Conservation (phyloP, 2,888 invertebrate genomes). For the Meghimatium bilineatum region DNA sequence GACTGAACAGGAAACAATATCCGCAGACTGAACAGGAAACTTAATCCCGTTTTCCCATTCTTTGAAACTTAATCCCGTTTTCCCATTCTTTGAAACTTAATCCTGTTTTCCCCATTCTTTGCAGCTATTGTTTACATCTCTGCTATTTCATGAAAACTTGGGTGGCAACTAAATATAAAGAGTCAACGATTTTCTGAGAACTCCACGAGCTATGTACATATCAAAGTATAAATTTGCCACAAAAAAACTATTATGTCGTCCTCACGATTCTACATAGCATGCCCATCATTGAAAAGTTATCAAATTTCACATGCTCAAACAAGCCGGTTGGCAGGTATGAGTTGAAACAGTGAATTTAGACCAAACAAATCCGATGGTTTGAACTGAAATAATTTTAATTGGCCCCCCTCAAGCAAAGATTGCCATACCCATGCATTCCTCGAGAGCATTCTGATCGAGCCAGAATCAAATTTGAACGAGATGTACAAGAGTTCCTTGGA, state of each 20-base stretch:
- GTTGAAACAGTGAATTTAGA: constrained; percentile 4
- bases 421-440: background rate
- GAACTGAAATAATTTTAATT: constrained; percentile 23
- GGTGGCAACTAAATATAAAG: background rate
- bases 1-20: too few species aligned
- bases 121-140: background rate
- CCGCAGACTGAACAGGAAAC: too few species aligned
- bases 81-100: background rate
- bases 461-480: background rate
- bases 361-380: background rate
- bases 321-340: background rate
- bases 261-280: background rate
- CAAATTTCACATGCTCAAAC: background rate
- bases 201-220: background rate
- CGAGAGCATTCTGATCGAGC: background rate
- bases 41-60: too few species aligned
- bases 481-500: background rate
- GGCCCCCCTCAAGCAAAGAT: background rate
- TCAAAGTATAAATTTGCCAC: background rate
- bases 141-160: background rate
- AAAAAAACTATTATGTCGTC: background rate
- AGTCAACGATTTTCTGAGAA: background rate
- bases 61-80: too few species aligned
- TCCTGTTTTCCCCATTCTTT: background rate
- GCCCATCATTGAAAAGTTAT: background rate